Evolutionary conservation across 2,888 invertebrate species (phyloP), one percentile per base, ranked within the genome.

Genomic region (Choristoneura rosaceana): DNA sequence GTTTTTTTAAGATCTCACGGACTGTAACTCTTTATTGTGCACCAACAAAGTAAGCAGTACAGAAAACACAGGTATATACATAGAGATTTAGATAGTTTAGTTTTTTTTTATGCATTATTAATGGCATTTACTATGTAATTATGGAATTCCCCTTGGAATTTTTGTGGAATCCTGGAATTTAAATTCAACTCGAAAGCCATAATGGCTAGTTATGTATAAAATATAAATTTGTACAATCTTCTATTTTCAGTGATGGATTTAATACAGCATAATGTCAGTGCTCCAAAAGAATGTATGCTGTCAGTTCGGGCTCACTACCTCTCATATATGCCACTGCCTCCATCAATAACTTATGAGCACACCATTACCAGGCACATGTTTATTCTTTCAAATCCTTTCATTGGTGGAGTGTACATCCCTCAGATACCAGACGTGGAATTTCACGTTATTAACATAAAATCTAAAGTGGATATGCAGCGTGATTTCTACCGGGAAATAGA

Each of bases 401-500:
- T 91, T n/a, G 85, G 88, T 61, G 94, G 94, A 4, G 45, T 94
- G 7, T 90, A 82, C 65, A 90, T 94, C 75, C 94, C 94, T 50
- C 76, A 78, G 25, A 87, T 94, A 76, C 90, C 91, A 3, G 86
- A 90, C 80, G 92, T 94, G 0, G 80, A 91, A 68, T 92, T 88
- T 73, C 84, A 88, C 76, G 81, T 87, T 1, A 83, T 91, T 33
- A 91, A 91, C 75, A 83, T 91, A 43, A 87, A 82, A 68, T 79
- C 84, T 7, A 77, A 84, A 68, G 75, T 70, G 58, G 79, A 82
- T 45, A 80, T 90, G 76, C 80, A 87, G 70, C 79, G 81, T 50
- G 83, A 84, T 8, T 87, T 87, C 78, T 86, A 81, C 79, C 81
- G 83, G 77, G 78, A 82, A 8, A 77, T 90, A 15, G 81, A 87